Conservation (phyloP, 2,113 vertebrate species). For the Oceanodroma tethys region DNA sequence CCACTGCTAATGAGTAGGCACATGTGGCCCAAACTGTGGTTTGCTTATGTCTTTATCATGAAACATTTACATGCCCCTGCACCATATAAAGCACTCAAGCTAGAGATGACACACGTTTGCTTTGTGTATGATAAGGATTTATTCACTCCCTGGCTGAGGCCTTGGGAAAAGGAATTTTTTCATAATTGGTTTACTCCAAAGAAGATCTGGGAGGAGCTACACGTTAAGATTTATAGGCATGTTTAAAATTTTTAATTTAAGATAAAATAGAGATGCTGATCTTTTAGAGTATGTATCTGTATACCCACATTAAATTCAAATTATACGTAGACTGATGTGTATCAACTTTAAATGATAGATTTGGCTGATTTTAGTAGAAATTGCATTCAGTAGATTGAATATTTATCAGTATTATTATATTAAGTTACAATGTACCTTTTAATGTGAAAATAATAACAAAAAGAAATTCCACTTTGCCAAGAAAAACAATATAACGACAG, state of each 20-base stretch:
- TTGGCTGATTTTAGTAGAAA: background rate
- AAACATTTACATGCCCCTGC: background rate
- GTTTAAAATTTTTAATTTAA: conserved; percentile 14
- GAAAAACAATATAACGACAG: background rate
- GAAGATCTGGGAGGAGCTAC: background rate
- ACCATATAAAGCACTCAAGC: background rate
- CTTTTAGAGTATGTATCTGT: background rate
- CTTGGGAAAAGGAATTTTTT: background rate
- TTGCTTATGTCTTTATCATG: background rate
- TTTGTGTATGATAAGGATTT: background rate
- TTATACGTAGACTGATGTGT: background rate
- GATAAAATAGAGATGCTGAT: background rate
- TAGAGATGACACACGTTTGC: background rate
- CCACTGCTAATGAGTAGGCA: background rate
- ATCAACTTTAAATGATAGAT: background rate
- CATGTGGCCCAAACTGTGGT: background rate
- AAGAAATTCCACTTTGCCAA: background rate
- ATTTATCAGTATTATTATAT: background rate
- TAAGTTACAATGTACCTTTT: background rate
- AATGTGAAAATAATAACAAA: conserved; percentile 9
- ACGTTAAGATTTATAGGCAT: background rate
- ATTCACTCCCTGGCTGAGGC: background rate
- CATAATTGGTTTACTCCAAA: background rate
- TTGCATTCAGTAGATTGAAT: background rate
- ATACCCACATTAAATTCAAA: background rate